Percentiles rank a stretch among this genome's conserved stretches.
Evolutionary conservation across 37 sponge, comb jelly and placozoan genomes (phyloP).

Genomic region (Halichondria panicea): DNA sequence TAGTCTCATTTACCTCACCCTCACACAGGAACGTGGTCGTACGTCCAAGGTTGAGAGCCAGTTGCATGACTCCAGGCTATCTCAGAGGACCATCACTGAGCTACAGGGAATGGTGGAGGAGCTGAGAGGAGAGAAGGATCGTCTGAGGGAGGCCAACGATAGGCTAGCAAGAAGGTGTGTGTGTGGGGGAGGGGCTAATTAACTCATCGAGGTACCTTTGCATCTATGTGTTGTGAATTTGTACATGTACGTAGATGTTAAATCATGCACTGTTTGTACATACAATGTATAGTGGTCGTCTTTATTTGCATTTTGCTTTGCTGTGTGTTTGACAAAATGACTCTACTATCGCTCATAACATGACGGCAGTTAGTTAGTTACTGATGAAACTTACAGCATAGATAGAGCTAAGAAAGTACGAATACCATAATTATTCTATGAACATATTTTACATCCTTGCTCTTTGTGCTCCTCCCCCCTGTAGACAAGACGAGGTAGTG

Average conservation of each 20-base stretch:
- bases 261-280: too few species aligned
- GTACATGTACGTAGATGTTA: background rate
- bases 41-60: slow-evolving; percentile 16
- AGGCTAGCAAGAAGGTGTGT: slow-evolving; percentile 43
- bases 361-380: too few species aligned
- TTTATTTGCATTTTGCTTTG: too few species aligned
- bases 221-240: slow-evolving; percentile 3
- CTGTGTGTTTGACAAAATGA: background rate
- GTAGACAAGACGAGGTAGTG: too few species aligned
- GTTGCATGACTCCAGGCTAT: slow-evolving; percentile 8
- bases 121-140: slow-evolving; percentile 65
- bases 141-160: slow-evolving; percentile 63
- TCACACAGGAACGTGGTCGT: slow-evolving; percentile 26
- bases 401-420: too few species aligned
- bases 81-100: slow-evolving; percentile 21
- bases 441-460: too few species aligned
- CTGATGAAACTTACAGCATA: too few species aligned
- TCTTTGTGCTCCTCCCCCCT: too few species aligned
- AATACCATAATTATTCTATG: too few species aligned
- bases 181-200: background rate
- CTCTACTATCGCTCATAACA: background rate
- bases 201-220: too few species aligned
- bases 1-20: background rate
- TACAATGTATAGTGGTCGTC: too few species aligned
- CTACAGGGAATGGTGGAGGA: slow-evolving; percentile 73